Evolutionary conservation across 53 echinoderm and acorn worm species (phyloP).

Genomic region (Holothuria scabra): DNA sequence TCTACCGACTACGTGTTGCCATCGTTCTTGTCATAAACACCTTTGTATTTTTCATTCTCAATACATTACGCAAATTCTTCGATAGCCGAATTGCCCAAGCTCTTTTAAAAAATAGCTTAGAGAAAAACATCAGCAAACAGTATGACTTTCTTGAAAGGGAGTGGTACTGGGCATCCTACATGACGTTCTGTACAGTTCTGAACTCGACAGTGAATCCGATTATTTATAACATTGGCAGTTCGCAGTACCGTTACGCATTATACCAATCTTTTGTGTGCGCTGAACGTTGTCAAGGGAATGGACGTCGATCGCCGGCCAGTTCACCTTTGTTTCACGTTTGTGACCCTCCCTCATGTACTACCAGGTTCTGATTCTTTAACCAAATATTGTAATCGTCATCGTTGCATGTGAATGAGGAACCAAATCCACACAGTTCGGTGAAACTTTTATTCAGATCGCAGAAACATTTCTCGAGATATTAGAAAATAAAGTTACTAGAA

Average conservation of each 20-base stretch:
- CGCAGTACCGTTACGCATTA: background rate
- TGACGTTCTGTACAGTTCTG: constrained; percentile 13
- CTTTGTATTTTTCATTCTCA: constrained; percentile 21
- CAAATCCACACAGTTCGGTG: too few species aligned
- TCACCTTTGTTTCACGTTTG: too few species aligned
- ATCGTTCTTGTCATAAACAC: constrained; percentile 6
- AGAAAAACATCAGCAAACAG: too few species aligned
- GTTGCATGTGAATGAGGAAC: too few species aligned
- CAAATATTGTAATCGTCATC: too few species aligned
- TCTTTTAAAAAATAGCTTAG: background rate
- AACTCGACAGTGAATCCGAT: constrained; percentile 32
- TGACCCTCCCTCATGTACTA: too few species aligned
- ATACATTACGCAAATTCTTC: background rate
- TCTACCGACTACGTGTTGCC: background rate
- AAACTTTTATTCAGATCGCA: too few species aligned
- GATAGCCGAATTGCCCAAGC: background rate
- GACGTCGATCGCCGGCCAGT: too few species aligned
- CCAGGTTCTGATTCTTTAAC: too few species aligned
- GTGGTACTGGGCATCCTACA: constrained; percentile 34
- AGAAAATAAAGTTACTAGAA: too few species aligned
- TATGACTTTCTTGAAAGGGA: background rate
- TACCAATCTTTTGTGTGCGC: background rate
- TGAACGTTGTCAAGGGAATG: too few species aligned
- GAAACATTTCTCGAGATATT: too few species aligned
- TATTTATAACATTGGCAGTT: constrained; percentile 33